A percentile compares a stretch with the other conserved stretches of the same genome.
Evolutionary conservation across 1,140 invertebrate genomes (phyloP).

Genomic region (Achatina immaculata): DNA sequence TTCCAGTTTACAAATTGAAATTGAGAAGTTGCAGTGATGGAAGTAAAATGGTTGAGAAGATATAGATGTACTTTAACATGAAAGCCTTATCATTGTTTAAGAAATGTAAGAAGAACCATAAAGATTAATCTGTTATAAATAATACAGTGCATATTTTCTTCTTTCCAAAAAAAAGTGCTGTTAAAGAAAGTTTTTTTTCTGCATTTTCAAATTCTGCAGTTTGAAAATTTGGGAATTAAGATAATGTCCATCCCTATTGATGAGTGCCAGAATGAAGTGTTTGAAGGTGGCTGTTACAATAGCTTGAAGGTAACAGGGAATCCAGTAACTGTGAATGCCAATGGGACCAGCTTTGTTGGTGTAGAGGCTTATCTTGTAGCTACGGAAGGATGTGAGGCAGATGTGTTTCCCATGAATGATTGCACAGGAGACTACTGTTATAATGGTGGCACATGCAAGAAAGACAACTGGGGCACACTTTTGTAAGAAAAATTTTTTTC

Average conservation of each 20-base stretch:
- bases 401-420: conserved; percentile 70
- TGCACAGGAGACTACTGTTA: conserved; percentile 92
- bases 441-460: conserved; percentile 89
- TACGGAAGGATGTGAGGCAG: conserved; percentile 77
- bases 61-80: no score
- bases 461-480: conserved; percentile 84
- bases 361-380: conserved; percentile 90
- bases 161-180: no score
- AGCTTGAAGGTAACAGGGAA: conserved; percentile 83
- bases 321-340: conserved; percentile 96
- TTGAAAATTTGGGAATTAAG: conserved; percentile 93
- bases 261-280: conserved; percentile 94
- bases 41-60: no score
- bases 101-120: no score
- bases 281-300: conserved; percentile 94
- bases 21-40: no score
- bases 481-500: conserved; percentile 75
- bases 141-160: no score
- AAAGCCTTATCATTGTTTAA: no score
- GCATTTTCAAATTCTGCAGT: conserved; percentile 75
- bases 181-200: no score
- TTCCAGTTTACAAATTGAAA: no score
- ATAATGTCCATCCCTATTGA: conserved; percentile 98
- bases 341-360: conserved; percentile 94
- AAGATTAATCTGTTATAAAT: no score